Percentiles rank a stretch among this genome's conserved stretches.
Conservation (phyloP, 2,113 vertebrate genomes). For the Nyctereutes procyonoides region DNA sequence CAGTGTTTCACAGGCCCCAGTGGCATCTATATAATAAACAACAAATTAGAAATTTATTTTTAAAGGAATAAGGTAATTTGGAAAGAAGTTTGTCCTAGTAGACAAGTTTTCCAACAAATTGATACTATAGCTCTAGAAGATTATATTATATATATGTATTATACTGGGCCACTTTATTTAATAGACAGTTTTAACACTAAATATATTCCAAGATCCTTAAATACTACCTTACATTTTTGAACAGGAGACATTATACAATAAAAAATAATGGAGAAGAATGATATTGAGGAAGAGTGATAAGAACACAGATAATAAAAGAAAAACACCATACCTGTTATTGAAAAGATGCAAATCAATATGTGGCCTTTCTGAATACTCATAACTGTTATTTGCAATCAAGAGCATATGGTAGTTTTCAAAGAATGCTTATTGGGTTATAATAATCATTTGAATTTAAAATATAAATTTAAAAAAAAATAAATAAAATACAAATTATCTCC, state of each 20-base stretch:
- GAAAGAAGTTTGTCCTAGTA: neutral
- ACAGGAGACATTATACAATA: neutral
- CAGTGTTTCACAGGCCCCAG: neutral
- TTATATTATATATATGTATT: neutral
- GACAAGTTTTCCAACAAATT: neutral
- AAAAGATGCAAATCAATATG: neutral
- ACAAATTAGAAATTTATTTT: neutral
- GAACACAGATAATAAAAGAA: neutral
- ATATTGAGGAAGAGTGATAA: neutral
- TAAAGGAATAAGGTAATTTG: neutral
- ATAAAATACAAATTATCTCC: conserved; percentile 53
- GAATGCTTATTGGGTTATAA: conserved; percentile 14
- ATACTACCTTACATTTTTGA: neutral
- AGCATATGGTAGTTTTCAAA: neutral
- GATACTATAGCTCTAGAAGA: neutral
- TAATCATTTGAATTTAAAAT: conserved; percentile 64
- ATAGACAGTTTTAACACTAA: neutral
- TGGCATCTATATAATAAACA: neutral
- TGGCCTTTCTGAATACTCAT: neutral
- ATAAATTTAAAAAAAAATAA: conserved; percentile 17
- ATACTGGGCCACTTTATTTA: neutral
- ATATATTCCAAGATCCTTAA: neutral
- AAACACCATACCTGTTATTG: neutral
- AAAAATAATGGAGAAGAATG: neutral
- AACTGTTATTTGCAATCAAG: conserved; percentile 30